phyloP scores from a whole-genome alignment of 2,888 invertebrate species.

The Cryptocephalus moraei region DNA sequence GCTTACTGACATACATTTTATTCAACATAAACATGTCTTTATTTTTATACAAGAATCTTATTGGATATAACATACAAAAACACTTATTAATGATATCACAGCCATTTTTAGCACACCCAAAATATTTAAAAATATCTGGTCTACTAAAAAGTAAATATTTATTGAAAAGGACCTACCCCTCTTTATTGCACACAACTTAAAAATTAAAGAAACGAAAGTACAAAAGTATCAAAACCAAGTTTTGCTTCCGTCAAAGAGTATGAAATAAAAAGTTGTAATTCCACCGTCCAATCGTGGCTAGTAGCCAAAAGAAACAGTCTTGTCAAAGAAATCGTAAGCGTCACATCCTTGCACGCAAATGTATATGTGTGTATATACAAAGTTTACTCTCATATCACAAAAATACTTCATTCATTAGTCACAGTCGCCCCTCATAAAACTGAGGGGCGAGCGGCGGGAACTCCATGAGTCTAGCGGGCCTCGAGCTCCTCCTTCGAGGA shows the following conservation, averaged over 20 bases:
- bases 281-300: too few relatives aligned
- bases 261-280: too few relatives aligned
- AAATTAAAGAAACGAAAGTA: background rate
- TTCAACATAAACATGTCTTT: conserved; percentile 18
- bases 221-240: background rate
- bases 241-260: too few relatives aligned
- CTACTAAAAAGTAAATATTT: conserved; percentile 3
- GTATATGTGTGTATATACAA: too few relatives aligned
- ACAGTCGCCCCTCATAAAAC: conserved; percentile 28
- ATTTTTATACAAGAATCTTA: conserved; percentile 14
- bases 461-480: conserved; percentile 19
- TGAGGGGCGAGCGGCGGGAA: conserved; percentile 20
- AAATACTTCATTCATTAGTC: conserved; percentile 1
- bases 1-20: conserved; percentile 7
- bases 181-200: background rate
- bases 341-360: too few relatives aligned
- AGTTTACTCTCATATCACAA: background rate
- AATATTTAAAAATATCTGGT: conserved; percentile 13
- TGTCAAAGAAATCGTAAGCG: too few relatives aligned
- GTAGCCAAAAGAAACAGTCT: too few relatives aligned
- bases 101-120: conserved; percentile 32
- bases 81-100: conserved; percentile 28
- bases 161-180: too few relatives aligned
- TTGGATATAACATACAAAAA: conserved; percentile 15
- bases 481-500: conserved; percentile 30